Conservation (phyloP, 1,140 invertebrate species). For the Phenacoccus solenopsis region DNA sequence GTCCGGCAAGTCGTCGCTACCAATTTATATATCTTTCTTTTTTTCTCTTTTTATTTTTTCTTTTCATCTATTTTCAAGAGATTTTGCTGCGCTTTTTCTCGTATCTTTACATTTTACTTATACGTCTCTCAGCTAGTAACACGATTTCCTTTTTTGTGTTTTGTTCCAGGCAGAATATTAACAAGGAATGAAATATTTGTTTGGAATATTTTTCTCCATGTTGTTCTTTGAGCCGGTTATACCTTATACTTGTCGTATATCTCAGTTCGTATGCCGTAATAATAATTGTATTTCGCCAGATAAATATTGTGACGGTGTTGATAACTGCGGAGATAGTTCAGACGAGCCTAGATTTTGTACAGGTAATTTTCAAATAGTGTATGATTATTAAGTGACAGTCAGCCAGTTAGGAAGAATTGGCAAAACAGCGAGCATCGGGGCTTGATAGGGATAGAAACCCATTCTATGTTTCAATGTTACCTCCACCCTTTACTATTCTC, state of each 20-base stretch:
- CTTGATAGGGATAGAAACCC: too few relatives aligned
- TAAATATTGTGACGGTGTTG: slow-evolving; percentile 66
- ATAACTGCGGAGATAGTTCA: slow-evolving; percentile 68
- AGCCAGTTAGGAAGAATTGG: too few relatives aligned
- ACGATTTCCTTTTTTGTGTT: not conserved
- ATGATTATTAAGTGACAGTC: too few relatives aligned
- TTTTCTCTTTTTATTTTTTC: not conserved
- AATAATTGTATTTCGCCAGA: slow-evolving; percentile 69
- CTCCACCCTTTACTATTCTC: too few relatives aligned
- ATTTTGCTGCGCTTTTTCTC: too few relatives aligned
- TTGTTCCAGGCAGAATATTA: not conserved
- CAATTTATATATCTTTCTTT: not conserved
- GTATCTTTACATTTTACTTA: too few relatives aligned
- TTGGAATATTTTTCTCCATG: not conserved
- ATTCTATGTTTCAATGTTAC: too few relatives aligned
- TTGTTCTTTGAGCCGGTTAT: not conserved
- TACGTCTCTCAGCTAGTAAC: not conserved
- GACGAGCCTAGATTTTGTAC: slow-evolving; percentile 73
- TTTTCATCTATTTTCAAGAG: not conserved
- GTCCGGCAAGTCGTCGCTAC: not conserved
- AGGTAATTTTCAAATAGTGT: too few relatives aligned
- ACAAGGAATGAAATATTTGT: slow-evolving; percentile 14
- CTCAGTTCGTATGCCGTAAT: slow-evolving; percentile 66
- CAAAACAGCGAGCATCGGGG: too few relatives aligned
- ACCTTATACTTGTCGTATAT: slow-evolving; percentile 44